Conservation (phyloP, 2,888 invertebrate species). For the Monoplex corrugatus region DNA sequence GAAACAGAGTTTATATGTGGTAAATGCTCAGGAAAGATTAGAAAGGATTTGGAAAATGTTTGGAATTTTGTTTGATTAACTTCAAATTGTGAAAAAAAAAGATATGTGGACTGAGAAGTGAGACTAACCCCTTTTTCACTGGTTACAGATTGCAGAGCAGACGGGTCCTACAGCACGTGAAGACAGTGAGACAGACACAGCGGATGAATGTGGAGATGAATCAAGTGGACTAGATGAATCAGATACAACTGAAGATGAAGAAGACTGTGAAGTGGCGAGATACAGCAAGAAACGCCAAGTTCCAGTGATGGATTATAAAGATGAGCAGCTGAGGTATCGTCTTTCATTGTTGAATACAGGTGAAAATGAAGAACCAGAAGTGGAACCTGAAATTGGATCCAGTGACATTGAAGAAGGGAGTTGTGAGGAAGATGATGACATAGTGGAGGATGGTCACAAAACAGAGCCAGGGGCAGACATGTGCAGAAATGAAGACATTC, state of each 20-base stretch:
- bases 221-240: conserved; percentile 81
- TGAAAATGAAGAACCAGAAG: neutral
- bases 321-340: conserved; percentile 21
- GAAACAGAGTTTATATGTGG: too few relatives aligned
- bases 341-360: neutral
- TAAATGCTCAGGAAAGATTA: too few relatives aligned
- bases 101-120: too few relatives aligned
- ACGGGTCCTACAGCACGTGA: conserved; percentile 64
- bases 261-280: neutral
- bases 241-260: conserved; percentile 57
- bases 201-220: conserved; percentile 54
- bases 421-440: neutral
- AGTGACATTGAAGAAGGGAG: neutral
- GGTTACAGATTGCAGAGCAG: conserved; percentile 69
- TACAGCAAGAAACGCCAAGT: neutral
- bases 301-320: neutral
- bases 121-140: too few relatives aligned
- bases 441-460: too few relatives aligned
- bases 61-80: too few relatives aligned
- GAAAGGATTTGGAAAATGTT: too few relatives aligned
- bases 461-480: neutral
- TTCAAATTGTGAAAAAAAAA: too few relatives aligned
- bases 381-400: neutral
- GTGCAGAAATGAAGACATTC: neutral
- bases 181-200: conserved; percentile 54